These are phyloP conservation scores for Rafetus swinhoei DNA, from an alignment of 2,113 vertebrate genomes.

Conservation along the genomic window DNA sequence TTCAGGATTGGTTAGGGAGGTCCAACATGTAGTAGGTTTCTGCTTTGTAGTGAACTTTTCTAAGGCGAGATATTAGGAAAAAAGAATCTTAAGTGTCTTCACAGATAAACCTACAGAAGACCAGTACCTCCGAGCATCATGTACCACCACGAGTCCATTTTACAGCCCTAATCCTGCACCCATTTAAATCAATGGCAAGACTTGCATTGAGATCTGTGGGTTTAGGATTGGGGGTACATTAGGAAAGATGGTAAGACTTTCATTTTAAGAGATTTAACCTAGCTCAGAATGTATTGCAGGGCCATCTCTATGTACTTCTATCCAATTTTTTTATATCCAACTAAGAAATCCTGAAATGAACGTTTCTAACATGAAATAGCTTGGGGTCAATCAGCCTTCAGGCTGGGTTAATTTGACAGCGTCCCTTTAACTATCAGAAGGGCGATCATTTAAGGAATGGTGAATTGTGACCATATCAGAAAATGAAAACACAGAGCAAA, in stretches of 20 bases:
- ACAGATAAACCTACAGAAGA: background rate
- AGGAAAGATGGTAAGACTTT: background rate
- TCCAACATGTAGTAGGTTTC: background rate
- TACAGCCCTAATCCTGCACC: background rate
- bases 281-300: background rate
- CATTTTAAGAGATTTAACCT: background rate
- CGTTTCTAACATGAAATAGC: too few species aligned
- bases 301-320: too few species aligned
- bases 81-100: background rate
- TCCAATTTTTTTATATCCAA: too few species aligned
- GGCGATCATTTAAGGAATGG: background rate
- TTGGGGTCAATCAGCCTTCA: too few species aligned
- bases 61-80: background rate
- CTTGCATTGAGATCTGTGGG: background rate
- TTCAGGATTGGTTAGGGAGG: too few species aligned
- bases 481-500: fast-evolving
- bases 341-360: too few species aligned
- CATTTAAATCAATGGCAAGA: background rate
- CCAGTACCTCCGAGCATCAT: background rate
- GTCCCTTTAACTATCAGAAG: background rate
- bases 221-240: background rate
- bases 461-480: conserved; percentile 22
- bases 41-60: background rate
- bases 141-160: background rate
- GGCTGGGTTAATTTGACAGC: background rate